A percentile compares a stretch with the other conserved stretches of the same genome.
These are phyloP conservation scores for Fulmarus glacialis DNA, from an alignment of 2,113 vertebrate species.

Conservation along the genomic window DNA sequence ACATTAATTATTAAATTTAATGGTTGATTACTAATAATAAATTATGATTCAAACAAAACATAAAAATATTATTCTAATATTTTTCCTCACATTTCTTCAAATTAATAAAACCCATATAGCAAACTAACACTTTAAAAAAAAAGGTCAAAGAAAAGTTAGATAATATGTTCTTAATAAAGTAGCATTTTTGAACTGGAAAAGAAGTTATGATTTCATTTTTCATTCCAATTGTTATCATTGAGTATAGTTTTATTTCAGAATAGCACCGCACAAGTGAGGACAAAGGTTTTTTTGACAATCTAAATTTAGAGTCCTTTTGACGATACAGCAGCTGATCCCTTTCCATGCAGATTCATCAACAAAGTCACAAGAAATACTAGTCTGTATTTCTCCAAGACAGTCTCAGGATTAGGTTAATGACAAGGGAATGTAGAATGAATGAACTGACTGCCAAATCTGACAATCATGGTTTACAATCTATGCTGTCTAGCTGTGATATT, in stretches of 20 bases:
- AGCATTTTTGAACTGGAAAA: background rate
- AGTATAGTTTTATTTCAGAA: background rate
- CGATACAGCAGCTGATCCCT: background rate
- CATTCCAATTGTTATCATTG: background rate
- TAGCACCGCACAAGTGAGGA: background rate
- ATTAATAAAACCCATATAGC: background rate
- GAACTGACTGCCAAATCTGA: background rate
- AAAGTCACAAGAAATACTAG: background rate
- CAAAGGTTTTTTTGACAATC: background rate
- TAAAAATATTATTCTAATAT: background rate
- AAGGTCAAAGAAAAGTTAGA: background rate
- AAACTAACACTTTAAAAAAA: background rate
- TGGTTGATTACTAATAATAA: background rate
- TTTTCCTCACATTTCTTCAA: background rate
- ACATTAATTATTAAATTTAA: background rate
- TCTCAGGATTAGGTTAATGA: background rate
- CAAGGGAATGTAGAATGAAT: background rate
- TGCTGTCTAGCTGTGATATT: background rate
- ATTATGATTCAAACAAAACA: fast-evolving
- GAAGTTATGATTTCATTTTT: background rate
- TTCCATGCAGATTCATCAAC: background rate
- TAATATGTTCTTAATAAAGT: background rate
- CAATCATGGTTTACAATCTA: background rate
- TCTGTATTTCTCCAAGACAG: background rate
- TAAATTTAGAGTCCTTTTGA: background rate